phyloP scores from a whole-genome alignment of 2,113 vertebrate species.

The Hemiscyllium ocellatum region DNA sequence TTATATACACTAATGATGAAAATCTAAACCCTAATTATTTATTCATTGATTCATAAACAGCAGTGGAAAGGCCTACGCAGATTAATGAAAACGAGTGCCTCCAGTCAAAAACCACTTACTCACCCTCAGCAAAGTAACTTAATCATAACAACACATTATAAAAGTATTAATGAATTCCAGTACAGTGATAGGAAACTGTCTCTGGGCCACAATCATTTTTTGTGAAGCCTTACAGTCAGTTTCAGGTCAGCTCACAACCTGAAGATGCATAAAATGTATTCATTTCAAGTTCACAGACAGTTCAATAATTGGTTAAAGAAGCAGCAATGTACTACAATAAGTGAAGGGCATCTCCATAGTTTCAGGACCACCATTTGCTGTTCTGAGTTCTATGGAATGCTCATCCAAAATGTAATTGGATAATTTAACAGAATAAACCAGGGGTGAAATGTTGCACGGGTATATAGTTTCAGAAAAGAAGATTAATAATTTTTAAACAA shows the following conservation, averaged over 20 bases:
- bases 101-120: constrained; percentile 14
- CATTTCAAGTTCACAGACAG: constrained; percentile 21
- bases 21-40: constrained; percentile 9
- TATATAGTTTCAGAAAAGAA: not conserved
- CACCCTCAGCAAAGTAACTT: not conserved
- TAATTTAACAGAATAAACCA: not conserved
- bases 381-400: not conserved
- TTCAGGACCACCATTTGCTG: not conserved
- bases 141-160: not conserved
- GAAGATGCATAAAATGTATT: constrained; percentile 20
- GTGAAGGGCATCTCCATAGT: no score
- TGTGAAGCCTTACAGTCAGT: not conserved
- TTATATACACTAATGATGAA: not conserved
- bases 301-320: not conserved
- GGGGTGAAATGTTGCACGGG: no score
- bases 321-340: not conserved
- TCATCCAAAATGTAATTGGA: not conserved
- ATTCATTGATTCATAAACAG: not conserved
- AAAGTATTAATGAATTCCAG: constrained; percentile 21
- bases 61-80: not conserved
- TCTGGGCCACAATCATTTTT: constrained; percentile 14
- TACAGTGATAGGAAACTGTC: constrained; percentile 13
- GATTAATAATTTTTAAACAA: no score
- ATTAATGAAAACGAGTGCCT: not conserved
- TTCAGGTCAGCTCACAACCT: constrained; percentile 29